A percentile compares a stretch with the other conserved stretches of the same genome.
These are phyloP conservation scores for Cuniculus paca DNA, from an alignment of 2,797 vertebrate species.

Conservation along the genomic window DNA sequence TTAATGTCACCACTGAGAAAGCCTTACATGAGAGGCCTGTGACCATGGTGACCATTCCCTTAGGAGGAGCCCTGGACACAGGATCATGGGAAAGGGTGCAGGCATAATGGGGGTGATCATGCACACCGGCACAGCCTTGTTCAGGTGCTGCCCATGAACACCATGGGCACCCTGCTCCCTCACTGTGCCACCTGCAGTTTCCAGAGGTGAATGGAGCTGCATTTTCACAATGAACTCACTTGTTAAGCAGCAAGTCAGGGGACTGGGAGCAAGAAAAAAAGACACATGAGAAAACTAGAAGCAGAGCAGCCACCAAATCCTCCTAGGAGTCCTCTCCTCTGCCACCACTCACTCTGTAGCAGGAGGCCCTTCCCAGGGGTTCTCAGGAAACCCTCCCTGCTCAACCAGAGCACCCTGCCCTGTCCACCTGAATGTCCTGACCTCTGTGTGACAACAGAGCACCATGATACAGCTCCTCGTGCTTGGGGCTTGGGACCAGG, in stretches of 20 bases:
- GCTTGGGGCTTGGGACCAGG: too few relatives aligned
- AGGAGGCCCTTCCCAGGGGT: neutral
- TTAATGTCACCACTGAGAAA: rapidly evolving
- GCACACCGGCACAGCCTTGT: rapidly evolving
- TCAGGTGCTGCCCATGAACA: too few relatives aligned
- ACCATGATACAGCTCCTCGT: neutral
- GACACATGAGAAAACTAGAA: neutral
- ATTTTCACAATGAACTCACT: neutral
- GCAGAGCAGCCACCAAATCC: too few relatives aligned
- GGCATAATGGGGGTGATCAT: rapidly evolving
- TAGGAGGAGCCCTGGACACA: neutral
- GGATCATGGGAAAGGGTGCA: neutral
- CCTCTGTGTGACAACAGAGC: too few relatives aligned
- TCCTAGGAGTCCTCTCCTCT: too few relatives aligned
- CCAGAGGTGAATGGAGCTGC: neutral
- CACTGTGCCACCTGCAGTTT: neutral
- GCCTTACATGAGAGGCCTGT: rapidly evolving
- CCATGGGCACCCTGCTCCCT: neutral
- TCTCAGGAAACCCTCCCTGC: neutral
- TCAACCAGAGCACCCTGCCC: neutral
- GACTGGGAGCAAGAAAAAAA: neutral
- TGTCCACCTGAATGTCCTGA: too few relatives aligned
- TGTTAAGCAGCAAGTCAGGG: neutral
- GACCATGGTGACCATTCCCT: neutral
- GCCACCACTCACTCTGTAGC: neutral